A percentile compares a stretch with the other conserved stretches of the same genome.
Conservation (phyloP, 2,797 vertebrate genomes). For the Salmo trutta region DNA sequence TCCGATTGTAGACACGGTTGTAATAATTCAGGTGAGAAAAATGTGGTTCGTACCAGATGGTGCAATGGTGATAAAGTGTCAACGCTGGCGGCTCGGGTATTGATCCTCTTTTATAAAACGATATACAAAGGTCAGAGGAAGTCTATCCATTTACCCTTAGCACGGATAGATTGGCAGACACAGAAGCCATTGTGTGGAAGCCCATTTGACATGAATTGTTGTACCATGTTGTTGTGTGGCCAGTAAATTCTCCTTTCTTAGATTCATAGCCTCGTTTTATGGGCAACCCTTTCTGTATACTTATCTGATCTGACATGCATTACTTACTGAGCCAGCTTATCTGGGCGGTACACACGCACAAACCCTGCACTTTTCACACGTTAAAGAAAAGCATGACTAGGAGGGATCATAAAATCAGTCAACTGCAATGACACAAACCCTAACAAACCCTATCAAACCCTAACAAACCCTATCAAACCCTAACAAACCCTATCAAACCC, state of each 20-base stretch:
- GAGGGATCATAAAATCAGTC: neutral
- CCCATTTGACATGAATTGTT: slow-evolving; percentile 8
- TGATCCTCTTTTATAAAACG: slow-evolving; percentile 47
- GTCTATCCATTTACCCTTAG: slow-evolving; percentile 37
- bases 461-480: neutral
- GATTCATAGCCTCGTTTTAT: slow-evolving; percentile 45
- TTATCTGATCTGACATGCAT: slow-evolving; percentile 49
- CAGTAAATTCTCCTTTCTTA: slow-evolving; percentile 33
- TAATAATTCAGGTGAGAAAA: slow-evolving; percentile 9
- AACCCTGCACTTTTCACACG: slow-evolving; percentile 5
- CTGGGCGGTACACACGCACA: slow-evolving; percentile 6
- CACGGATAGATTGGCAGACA: slow-evolving; percentile 25
- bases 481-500: accelerated
- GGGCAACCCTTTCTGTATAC: slow-evolving; percentile 35
- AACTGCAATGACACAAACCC: neutral
- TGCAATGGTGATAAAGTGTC: slow-evolving; percentile 14
- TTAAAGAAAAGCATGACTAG: neutral
- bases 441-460: too few relatives aligned
- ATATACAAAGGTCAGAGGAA: slow-evolving; percentile 43
- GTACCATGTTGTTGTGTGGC: neutral
- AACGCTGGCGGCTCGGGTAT: slow-evolving; percentile 46
- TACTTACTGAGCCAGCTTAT: slow-evolving; percentile 42
- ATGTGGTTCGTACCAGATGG: slow-evolving; percentile 18
- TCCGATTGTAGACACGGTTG: neutral
- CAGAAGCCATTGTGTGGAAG: slow-evolving; percentile 18